Evolutionary conservation across 2,797 vertebrate species (phyloP).

Genomic region (Thunnus albacares): DNA sequence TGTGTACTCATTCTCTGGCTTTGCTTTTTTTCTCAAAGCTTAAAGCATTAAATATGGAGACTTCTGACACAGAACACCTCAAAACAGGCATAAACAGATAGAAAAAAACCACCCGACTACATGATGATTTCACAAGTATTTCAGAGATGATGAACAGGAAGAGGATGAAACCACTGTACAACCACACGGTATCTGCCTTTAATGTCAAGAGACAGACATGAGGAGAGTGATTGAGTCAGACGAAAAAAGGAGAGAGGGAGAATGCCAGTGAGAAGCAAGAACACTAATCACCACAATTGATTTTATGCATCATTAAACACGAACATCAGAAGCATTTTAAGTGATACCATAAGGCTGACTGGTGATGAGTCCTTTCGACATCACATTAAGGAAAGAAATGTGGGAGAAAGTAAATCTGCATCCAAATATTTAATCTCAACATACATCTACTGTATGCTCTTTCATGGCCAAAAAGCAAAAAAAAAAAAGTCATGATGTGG

Average conservation of each 20-base stretch:
- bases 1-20: constrained; percentile 35
- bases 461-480: not conserved
- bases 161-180: not conserved
- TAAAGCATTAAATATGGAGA: constrained; percentile 45
- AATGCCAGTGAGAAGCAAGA: constrained; percentile 6
- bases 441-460: not conserved
- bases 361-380: constrained; percentile 19
- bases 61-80: constrained; percentile 40
- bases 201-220: constrained; percentile 1
- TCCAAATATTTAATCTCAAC: not conserved
- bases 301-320: constrained; percentile 64
- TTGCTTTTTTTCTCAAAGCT: constrained; percentile 7
- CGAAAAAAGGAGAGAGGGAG: not conserved
- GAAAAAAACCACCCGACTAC: not conserved
- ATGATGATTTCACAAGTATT: constrained; percentile 17
- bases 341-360: constrained; percentile 22
- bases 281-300: constrained; percentile 56
- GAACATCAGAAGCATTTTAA: constrained; percentile 43
- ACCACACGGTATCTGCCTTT: not conserved
- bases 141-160: constrained; percentile 19
- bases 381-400: not conserved
- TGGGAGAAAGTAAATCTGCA: not conserved
- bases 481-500: not conserved
- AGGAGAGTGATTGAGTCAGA: constrained; percentile 1
- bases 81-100: constrained; percentile 35